Evolutionary conservation across 2,113 vertebrate genomes (phyloP).

Genomic region (Mugil cephalus): DNA sequence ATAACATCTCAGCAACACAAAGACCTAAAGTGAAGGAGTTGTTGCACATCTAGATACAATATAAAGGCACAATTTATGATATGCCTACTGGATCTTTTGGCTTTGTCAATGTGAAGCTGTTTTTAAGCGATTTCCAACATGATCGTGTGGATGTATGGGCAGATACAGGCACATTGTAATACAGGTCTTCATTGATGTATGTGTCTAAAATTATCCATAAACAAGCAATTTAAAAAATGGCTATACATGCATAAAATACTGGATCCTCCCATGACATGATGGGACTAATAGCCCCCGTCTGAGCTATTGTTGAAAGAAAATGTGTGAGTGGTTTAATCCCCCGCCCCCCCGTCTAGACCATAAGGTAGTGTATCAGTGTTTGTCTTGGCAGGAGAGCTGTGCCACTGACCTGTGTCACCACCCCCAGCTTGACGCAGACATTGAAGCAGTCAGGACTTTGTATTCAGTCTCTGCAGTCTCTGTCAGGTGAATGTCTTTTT

Average conservation of each 20-base stretch:
- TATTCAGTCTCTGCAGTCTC: constrained; percentile 90
- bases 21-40: no score
- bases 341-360: constrained; percentile 16
- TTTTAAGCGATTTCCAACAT: no score
- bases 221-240: not conserved
- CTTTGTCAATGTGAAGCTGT: no score
- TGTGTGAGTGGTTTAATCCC: constrained; percentile 25
- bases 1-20: no score
- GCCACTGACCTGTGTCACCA: constrained; percentile 88
- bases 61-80: not conserved
- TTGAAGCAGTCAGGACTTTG: constrained; percentile 90
- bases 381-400: constrained; percentile 84
- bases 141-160: no score
- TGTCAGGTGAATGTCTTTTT: constrained; percentile 83
- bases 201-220: not conserved
- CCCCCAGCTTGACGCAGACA: constrained; percentile 91
- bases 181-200: no score
- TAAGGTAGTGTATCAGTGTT: constrained; percentile 53
- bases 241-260: no score
- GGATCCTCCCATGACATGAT: not conserved
- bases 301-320: not conserved
- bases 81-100: no score
- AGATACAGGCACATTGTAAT: no score
- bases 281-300: not conserved
- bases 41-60: not conserved